Base-by-base conservation (phyloP, 2,888 invertebrate species). In the Zaprionus obscuricornis region DNA sequence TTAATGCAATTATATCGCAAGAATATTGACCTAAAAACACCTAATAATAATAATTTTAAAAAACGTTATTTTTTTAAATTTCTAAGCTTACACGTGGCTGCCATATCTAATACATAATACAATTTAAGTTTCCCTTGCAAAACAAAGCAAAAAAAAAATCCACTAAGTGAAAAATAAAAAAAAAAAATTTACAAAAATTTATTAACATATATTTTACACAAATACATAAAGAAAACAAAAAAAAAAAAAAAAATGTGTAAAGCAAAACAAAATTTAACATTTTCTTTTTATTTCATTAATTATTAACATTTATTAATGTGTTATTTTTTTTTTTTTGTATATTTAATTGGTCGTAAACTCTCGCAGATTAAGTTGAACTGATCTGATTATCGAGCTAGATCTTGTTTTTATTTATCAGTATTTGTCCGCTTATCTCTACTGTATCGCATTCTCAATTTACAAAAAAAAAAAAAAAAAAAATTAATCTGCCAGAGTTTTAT, bases 81-180 rank as follows among this genome's bases (percentile, higher is more conserved):
- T 51, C n/a, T 68, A 69, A 67, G 64, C 63, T 66, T 66, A 54
- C 39, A 54, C 34, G 37, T 76, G 76, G 76, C 77, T 79, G 77
- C 79, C 76, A 82, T 62, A 66, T 74, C 64, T 77, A 77, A 73
- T 82, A 67, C 66, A 66, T 82, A 65, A 31, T 26, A 59, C 43
- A 31, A 66, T 59, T 59, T 72, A 72, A 78, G 55, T 45, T 46
- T 58, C 58, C n/a, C n/a, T n/a, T n/a, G n/a, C n/a, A n/a, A n/a
- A n/a, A n/a, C n/a, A n/a, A n/a, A n/a, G n/a, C n/a, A n/a, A n/a
- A n/a, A 59, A 59, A 52, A 49, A 65, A 64, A 60, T 39, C 40
- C 62, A 51, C 55, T 59, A 69, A 66, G 54, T 74, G 67, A 72
- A 31, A 63, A 71, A 74, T 60, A 64, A 81, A 74, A 75, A 46